Conservation (phyloP, 2,797 vertebrate species). For the Sebastes itinus region DNA sequence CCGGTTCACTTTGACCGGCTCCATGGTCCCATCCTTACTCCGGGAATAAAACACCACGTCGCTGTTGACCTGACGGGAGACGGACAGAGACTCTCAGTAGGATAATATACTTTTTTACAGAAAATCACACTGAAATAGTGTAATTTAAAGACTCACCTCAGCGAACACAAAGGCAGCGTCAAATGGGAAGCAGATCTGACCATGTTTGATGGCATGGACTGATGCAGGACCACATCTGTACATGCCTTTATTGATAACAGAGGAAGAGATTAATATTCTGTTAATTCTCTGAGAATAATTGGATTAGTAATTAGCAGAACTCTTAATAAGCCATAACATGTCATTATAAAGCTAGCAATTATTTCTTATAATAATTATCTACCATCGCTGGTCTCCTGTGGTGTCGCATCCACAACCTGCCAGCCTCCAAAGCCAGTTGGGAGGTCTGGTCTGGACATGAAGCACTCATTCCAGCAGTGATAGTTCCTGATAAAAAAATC, state of each 20-base stretch:
- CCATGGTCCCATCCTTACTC: constrained; percentile 84
- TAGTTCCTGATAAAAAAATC: constrained; percentile 88
- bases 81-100: not conserved
- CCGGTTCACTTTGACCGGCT: constrained; percentile 82
- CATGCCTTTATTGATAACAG: constrained; percentile 77
- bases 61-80: constrained; percentile 89
- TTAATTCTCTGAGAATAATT: not conserved
- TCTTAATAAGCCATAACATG: not conserved
- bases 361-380: not conserved
- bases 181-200: constrained; percentile 92
- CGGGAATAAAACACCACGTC: constrained; percentile 90
- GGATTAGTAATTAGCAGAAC: not conserved
- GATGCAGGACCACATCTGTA: constrained; percentile 96
- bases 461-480: constrained; percentile 98
- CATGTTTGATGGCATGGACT: constrained; percentile 93
- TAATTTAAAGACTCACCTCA: constrained; percentile 81
- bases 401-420: constrained; percentile 95
- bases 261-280: not conserved
- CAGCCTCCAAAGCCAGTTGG: constrained; percentile 94
- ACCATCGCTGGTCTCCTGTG: constrained; percentile 96
- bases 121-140: not conserved
- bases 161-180: constrained; percentile 94
- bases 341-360: not conserved
- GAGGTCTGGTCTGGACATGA: constrained; percentile 95
- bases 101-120: not conserved